Conservation (phyloP, 2,797 vertebrate species). For the Takifugu rubripes region DNA sequence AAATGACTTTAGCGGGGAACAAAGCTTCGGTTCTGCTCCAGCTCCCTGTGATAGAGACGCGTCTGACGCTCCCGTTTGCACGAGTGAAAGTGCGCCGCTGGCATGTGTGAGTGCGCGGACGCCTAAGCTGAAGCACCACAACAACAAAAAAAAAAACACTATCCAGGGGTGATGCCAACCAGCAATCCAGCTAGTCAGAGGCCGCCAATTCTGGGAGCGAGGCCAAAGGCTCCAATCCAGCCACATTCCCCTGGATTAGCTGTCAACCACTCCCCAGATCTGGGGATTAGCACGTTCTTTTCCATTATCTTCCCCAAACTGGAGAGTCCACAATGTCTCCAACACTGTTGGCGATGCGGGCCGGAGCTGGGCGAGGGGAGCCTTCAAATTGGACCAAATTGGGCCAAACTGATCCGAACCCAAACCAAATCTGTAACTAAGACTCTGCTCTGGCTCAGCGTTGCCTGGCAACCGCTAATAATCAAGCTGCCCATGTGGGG, state of each 20-base stretch:
- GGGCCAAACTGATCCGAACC: slow-evolving; percentile 48
- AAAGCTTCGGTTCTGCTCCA: slow-evolving; percentile 38
- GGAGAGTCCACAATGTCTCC: slow-evolving; percentile 60
- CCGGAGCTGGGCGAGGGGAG: slow-evolving; percentile 44
- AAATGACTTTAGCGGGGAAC: slow-evolving; percentile 56
- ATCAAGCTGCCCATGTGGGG: slow-evolving; percentile 25
- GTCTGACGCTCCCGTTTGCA: slow-evolving; percentile 32
- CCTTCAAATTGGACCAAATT: slow-evolving; percentile 41
- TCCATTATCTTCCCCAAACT: slow-evolving; percentile 77
- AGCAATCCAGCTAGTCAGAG: slow-evolving; percentile 50
- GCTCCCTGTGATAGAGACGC: slow-evolving; percentile 40
- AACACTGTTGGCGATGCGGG: slow-evolving; percentile 40
- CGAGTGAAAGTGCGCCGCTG: slow-evolving; percentile 11
- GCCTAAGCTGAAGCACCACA: slow-evolving; percentile 12
- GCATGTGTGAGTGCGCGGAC: slow-evolving; percentile 48
- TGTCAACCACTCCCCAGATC: slow-evolving; percentile 76
- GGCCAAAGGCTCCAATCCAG: slow-evolving; percentile 74
- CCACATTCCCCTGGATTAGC: slow-evolving; percentile 78
- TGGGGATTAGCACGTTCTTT: slow-evolving; percentile 78
- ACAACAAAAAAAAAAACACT: slow-evolving; percentile 42
- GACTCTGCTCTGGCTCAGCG: slow-evolving; percentile 35
- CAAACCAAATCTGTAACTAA: slow-evolving; percentile 59
- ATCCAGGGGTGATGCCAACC: slow-evolving; percentile 53
- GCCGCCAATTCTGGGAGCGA: slow-evolving; percentile 67
- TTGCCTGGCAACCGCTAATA: slow-evolving; percentile 57